Evolutionary conservation across 2,113 vertebrate genomes (phyloP).

Genomic region (Siphamia tubifer): DNA sequence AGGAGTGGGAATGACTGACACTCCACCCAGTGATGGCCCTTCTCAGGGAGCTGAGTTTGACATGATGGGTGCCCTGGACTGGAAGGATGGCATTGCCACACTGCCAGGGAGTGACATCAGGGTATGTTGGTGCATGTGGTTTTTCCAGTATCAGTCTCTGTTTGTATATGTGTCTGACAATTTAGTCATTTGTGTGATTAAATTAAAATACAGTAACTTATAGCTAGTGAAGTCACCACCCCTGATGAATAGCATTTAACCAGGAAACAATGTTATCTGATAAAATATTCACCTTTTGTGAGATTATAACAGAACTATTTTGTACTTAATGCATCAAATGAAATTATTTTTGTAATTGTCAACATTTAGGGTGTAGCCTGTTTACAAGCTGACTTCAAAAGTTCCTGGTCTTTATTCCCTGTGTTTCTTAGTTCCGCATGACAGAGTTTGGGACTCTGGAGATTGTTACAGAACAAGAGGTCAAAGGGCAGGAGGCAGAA

Average conservation of each 20-base stretch:
- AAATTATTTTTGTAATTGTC: no score
- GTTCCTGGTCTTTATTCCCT: not conserved
- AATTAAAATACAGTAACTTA: not conserved
- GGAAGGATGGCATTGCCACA: slow-evolving; percentile 97
- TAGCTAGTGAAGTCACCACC: no score
- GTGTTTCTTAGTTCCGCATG: slow-evolving; percentile 88
- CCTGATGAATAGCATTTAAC: no score
- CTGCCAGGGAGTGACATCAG: slow-evolving; percentile 95
- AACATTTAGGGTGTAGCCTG: not conserved
- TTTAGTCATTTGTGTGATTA: not conserved
- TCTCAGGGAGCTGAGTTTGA: slow-evolving; percentile 89
- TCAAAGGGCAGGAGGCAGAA: slow-evolving; percentile 70
- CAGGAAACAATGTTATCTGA: no score
- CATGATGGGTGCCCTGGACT: slow-evolving; percentile 95
- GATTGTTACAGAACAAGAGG: slow-evolving; percentile 91
- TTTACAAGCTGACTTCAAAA: not conserved
- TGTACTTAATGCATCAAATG: no score
- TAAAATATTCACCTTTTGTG: not conserved
- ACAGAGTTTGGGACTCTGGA: slow-evolving; percentile 97
- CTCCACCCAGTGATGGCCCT: slow-evolving; percentile 76
- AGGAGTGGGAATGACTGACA: slow-evolving; percentile 79
- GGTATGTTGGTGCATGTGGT: slow-evolving; percentile 69
- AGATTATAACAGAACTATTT: no score
- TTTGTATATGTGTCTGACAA: not conserved
- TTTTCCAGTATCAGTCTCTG: not conserved